These are phyloP conservation scores for Leistus spinibarbis DNA, from an alignment of 2,888 invertebrate genomes.

Conservation along the genomic window DNA sequence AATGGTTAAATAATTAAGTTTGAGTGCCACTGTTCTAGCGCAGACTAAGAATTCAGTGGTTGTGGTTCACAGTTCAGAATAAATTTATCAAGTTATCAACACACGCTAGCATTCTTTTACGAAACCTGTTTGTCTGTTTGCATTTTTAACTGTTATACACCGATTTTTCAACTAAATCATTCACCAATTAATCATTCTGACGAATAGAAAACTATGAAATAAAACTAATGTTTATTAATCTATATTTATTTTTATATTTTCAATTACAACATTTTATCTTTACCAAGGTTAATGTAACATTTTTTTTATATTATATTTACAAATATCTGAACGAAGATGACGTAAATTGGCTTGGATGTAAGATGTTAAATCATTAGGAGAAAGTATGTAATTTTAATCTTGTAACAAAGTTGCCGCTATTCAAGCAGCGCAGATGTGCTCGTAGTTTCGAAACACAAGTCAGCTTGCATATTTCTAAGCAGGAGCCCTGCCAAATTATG, in stretches of 20 bases:
- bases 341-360: background rate
- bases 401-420: too few relatives aligned
- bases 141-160: too few relatives aligned
- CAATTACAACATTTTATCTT: too few relatives aligned
- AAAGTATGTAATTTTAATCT: background rate
- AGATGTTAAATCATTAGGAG: background rate
- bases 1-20: too few relatives aligned
- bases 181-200: too few relatives aligned
- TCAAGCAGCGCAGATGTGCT: background rate
- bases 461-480: background rate
- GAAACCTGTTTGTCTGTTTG: too few relatives aligned
- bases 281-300: background rate
- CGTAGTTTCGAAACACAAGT: background rate
- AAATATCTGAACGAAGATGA: too few relatives aligned
- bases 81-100: slow-evolving; percentile 26
- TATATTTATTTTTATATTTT: too few relatives aligned
- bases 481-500: background rate
- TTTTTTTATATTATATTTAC: background rate
- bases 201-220: too few relatives aligned
- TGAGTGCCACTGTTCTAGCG: background rate
- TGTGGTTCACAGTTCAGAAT: slow-evolving; percentile 16
- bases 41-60: background rate
- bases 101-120: background rate
- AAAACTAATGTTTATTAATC: too few relatives aligned
- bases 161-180: too few relatives aligned